Evolutionary conservation across 2,888 invertebrate species (phyloP), one percentile per base, ranked within the genome.

Genomic region (Argyra leucocephala): DNA sequence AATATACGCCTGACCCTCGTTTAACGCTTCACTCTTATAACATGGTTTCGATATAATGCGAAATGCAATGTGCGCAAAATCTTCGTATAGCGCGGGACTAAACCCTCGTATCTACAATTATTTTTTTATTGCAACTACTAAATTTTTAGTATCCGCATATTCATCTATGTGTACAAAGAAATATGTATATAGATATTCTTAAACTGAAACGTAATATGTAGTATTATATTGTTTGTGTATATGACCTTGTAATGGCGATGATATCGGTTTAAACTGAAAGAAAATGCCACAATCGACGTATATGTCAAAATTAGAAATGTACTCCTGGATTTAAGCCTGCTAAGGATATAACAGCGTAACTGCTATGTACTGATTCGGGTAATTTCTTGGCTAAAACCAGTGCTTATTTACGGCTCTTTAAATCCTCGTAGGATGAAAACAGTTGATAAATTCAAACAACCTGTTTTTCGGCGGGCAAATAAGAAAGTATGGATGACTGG

Each of bases 361-460:
- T 73, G 4, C 65, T 74, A 18, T 69, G 72, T 65, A 58, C 22
- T 58, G 22, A 10, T 18, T 58, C 58, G 12, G 74, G 74, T 57
- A 71, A 72, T 67, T 70, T 68, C 31, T 71, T 72, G 65, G 24
- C 72, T 62, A 76, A 75, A 69, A n/a, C 74, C 76, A 48, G 64
- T 76, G 60, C 66, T 76, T 23, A 68, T 75, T 31, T 71, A 76
- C 68, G 67, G 66, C n/a, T 71, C 71, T 9, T 71, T 70, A 67
- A 75, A 73, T 70, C 75, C 74, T 48, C 69, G 70, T 60, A 69
- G 70, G 60, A 60, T 74, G 23, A 74, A 72, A 68, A 67, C 69
- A 36, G 57, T 69, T 23, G 64, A 67, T 24, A 75, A 74, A 66
- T 65, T 65, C 18, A 60, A 68, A 63, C 67, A 74, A 22, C 73